Conservation (phyloP, 1,140 invertebrate species). For the Lutraria rhynchaena region DNA sequence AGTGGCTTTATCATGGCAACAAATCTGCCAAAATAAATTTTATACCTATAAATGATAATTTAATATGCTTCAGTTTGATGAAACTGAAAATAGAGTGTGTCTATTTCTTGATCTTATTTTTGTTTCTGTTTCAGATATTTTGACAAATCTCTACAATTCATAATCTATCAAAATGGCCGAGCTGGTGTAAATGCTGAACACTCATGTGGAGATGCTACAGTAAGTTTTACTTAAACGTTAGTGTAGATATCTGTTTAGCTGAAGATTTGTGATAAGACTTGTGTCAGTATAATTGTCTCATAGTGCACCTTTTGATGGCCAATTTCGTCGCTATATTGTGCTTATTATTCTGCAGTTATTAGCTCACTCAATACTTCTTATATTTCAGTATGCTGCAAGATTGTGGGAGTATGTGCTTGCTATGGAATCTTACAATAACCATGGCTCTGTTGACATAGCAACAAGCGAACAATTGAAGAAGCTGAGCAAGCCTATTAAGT, state of each 20-base stretch:
- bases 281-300: too few species aligned
- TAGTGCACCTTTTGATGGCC: too few species aligned
- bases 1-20: too few species aligned
- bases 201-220: constrained; percentile 64
- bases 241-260: too few species aligned
- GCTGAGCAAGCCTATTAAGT: constrained; percentile 31
- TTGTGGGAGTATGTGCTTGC: constrained; percentile 68
- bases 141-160: constrained; percentile 66
- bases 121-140: constrained; percentile 63
- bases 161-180: constrained; percentile 58
- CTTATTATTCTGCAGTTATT: too few species aligned
- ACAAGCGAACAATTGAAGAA: constrained; percentile 12
- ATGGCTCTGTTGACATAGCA: constrained; percentile 57
- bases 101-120: not conserved
- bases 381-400: constrained; percentile 62
- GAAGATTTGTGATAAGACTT: too few species aligned
- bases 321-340: too few species aligned
- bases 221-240: too few species aligned
- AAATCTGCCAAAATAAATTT: too few species aligned
- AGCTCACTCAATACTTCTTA: too few species aligned
- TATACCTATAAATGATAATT: not conserved
- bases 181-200: constrained; percentile 65
- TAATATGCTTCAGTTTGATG: not conserved
- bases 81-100: not conserved
- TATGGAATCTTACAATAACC: constrained; percentile 60